These are phyloP conservation scores for Siniperca scherzeri DNA, from an alignment of 2,797 vertebrate species.

Conservation along the genomic window DNA sequence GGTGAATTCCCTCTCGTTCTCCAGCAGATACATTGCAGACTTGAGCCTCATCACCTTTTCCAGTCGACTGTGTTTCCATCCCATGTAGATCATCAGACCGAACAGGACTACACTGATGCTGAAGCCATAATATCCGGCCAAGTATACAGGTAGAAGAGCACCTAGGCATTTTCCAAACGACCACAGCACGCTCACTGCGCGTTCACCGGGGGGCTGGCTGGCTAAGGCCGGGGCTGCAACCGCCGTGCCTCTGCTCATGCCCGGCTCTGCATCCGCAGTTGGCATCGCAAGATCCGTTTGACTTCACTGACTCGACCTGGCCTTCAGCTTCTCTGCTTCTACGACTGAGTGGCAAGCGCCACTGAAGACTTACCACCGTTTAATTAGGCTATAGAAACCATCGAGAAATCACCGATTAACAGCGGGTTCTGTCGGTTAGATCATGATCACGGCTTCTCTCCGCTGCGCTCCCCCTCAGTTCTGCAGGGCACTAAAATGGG, in stretches of 20 bases:
- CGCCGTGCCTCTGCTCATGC: conserved; percentile 37
- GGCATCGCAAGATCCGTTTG: conserved; percentile 70
- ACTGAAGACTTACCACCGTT: conserved; percentile 5
- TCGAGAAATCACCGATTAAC: conserved; percentile 22
- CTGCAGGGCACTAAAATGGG: conserved; percentile 40
- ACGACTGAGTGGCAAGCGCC: conserved; percentile 28
- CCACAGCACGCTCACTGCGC: conserved; percentile 82
- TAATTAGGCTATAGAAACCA: conserved; percentile 15
- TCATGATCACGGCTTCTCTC: conserved; percentile 26
- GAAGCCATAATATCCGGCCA: conserved; percentile 88
- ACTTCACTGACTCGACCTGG: conserved; percentile 36
- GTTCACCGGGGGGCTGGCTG: conserved; percentile 67
- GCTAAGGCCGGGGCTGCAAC: conserved; percentile 66
- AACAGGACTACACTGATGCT: conserved; percentile 84
- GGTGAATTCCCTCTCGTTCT: conserved; percentile 83
- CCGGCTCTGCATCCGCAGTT: conserved; percentile 69
- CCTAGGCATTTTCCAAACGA: conserved; percentile 86
- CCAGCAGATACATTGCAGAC: conserved; percentile 85
- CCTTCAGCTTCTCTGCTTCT: conserved; percentile 29
- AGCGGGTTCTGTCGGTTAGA: conserved; percentile 23
- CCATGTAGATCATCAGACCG: conserved; percentile 85
- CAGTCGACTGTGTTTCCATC: conserved; percentile 86
- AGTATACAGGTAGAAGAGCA: conserved; percentile 86
- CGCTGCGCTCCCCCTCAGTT: conserved; percentile 23
- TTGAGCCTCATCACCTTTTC: conserved; percentile 82